Conservation (phyloP, 2,888 invertebrate species). For the Drosophila acutilabella region DNA sequence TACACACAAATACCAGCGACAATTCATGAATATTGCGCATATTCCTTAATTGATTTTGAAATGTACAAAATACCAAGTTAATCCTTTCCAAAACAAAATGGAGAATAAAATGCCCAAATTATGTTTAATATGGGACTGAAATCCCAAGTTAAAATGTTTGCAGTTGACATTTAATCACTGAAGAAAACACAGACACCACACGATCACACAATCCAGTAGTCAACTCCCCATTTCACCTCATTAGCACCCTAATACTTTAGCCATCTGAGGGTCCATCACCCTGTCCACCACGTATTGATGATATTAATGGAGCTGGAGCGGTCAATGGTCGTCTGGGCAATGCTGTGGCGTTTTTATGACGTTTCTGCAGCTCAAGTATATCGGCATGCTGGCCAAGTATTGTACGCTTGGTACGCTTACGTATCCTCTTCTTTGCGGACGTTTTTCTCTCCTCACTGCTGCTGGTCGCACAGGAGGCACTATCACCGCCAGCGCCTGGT, state of each 20-base stretch:
- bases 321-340: constrained; percentile 20
- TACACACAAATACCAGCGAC: constrained; percentile 1
- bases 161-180: not conserved
- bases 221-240: not conserved
- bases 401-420: constrained; percentile 58
- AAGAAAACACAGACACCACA: constrained; percentile 6
- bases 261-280: constrained; percentile 30
- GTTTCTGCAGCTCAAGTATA: constrained; percentile 50
- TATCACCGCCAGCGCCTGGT: constrained; percentile 11
- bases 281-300: constrained; percentile 4
- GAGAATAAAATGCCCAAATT: constrained; percentile 49
- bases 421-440: constrained; percentile 34
- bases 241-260: not conserved
- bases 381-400: constrained; percentile 39
- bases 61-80: constrained; percentile 45
- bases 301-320: constrained; percentile 24
- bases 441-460: constrained; percentile 11
- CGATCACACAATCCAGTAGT: not conserved
- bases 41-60: constrained; percentile 42
- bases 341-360: constrained; percentile 4
- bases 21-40: constrained; percentile 21
- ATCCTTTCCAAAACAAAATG: constrained; percentile 8
- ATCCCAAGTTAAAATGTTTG: constrained; percentile 15
- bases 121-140: constrained; percentile 49
- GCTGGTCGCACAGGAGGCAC: not conserved